A percentile compares a stretch with the other conserved stretches of the same genome.
Conservation (phyloP, 37 sponge, comb jelly and placozoan species). For the Cliona cf. orientalis region DNA sequence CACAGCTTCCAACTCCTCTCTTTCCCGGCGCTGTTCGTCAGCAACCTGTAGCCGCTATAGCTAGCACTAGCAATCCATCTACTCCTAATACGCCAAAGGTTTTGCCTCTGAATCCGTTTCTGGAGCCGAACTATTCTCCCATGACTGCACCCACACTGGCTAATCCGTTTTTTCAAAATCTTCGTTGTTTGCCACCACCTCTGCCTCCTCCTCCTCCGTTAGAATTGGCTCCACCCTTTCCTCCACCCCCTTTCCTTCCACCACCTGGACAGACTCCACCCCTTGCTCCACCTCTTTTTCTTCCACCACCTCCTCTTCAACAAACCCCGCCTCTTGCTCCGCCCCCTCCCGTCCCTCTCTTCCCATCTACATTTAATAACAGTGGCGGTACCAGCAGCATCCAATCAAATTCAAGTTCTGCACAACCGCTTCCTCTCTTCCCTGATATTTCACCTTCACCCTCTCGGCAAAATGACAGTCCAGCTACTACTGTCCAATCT, state of each 20-base stretch:
- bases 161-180: no score
- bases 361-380: not conserved
- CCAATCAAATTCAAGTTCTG: not conserved
- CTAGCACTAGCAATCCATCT: no score
- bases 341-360: constrained; percentile 5
- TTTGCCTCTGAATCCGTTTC: no score
- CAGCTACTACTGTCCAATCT: no score
- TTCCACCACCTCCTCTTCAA: constrained; percentile 2
- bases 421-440: not conserved
- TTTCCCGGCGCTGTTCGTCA: no score
- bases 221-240: not conserved
- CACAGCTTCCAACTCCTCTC: no score
- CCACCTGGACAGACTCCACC: not conserved
- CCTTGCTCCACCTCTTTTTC: not conserved
- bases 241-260: constrained; percentile 11
- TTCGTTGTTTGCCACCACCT: no score
- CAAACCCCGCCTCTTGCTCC: not conserved
- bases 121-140: no score
- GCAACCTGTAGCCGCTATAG: no score
- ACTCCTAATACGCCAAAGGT: no score
- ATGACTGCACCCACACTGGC: no score
- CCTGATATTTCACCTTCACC: not conserved
- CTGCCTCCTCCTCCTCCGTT: constrained; percentile 5
- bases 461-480: no score
- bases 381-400: not conserved